Conservation (phyloP, 2,888 invertebrate species). For the Pristionchus maxplancki region DNA sequence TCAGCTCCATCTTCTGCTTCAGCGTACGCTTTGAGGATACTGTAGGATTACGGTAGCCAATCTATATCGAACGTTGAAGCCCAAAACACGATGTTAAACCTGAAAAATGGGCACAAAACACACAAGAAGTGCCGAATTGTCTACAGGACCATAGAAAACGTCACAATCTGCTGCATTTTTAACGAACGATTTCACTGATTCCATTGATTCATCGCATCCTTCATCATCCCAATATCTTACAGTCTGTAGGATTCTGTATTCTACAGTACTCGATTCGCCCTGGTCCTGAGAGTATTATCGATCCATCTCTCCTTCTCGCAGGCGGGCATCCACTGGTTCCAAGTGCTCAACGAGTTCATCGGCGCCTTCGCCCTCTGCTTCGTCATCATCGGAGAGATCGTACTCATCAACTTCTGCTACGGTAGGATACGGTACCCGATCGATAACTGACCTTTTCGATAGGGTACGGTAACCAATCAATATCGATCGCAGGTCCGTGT, state of each 20-base stretch:
- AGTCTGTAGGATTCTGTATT: no score
- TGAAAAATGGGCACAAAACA: no score
- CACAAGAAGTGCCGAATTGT: no score
- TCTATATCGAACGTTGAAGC: no score
- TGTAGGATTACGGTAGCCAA: no score
- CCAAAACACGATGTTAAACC: no score
- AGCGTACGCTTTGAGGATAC: not conserved
- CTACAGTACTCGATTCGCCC: no score
- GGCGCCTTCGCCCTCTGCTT: conserved; percentile 36
- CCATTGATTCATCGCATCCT: no score
- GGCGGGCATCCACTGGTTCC: conserved; percentile 49
- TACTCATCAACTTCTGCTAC: conserved; percentile 38
- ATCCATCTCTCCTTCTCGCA: not conserved
- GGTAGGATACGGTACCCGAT: conserved; percentile 37
- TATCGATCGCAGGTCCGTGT: conserved; percentile 20
- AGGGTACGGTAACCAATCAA: not conserved
- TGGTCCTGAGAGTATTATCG: not conserved
- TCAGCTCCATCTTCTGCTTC: conserved; percentile 36
- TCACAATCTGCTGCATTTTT: no score
- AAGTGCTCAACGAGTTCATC: conserved; percentile 38
- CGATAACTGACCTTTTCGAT: not conserved
- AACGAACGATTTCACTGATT: no score
- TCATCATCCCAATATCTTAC: no score
- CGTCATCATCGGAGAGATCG: conserved; percentile 37
- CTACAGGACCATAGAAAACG: no score